A percentile compares a stretch with the other conserved stretches of the same genome.
These are phyloP conservation scores for Crotalus horridus DNA, from an alignment of 2,113 vertebrate species.

Conservation along the genomic window DNA sequence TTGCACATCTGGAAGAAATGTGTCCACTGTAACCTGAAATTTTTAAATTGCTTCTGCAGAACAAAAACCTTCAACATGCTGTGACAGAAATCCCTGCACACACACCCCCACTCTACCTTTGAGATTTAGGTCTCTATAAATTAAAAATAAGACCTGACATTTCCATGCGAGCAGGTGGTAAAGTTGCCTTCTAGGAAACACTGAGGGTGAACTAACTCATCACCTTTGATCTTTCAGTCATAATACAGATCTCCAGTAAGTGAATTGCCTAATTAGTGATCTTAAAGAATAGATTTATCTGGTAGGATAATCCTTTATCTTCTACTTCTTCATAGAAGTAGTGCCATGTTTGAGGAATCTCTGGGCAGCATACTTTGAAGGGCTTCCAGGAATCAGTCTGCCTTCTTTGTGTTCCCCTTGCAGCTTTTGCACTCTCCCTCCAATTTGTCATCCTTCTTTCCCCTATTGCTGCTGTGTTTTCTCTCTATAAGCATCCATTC, in stretches of 20 bases:
- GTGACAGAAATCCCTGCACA: neutral
- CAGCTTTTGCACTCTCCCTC: neutral
- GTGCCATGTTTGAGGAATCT: neutral
- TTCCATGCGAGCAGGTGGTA: neutral
- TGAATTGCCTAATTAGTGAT: neutral
- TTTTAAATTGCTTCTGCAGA: neutral
- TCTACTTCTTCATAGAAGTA: neutral
- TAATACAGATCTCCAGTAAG: neutral
- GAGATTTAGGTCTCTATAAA: neutral
- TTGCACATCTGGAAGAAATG: neutral
- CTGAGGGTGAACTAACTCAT: neutral
- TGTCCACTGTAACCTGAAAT: neutral
- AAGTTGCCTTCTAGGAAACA: conserved; percentile 3
- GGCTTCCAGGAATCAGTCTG: neutral
- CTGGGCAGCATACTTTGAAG: neutral
- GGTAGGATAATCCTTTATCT: neutral
- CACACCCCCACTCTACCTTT: neutral
- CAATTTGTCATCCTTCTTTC: neutral
- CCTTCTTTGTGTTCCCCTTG: neutral
- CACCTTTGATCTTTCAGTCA: neutral
- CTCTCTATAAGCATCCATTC: neutral
- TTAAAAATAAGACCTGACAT: neutral
- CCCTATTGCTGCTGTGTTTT: neutral
- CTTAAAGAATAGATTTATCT: neutral
- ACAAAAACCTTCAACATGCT: neutral